phyloP scores from a whole-genome alignment of 2,888 invertebrate genomes.

The Apotomis capreana region DNA sequence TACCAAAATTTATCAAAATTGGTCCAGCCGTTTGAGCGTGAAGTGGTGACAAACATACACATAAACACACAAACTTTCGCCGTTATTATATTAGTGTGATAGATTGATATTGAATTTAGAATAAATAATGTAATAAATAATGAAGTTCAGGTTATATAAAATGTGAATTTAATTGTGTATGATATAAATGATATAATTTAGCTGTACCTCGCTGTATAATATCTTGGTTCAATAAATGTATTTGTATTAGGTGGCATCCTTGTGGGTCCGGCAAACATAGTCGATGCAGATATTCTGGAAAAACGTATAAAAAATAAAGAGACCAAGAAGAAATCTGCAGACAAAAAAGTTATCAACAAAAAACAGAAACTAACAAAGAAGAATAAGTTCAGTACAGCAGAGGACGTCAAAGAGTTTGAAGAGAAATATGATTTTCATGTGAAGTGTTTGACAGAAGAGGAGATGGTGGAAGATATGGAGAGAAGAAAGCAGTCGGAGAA shows the following conservation, averaged over 20 bases:
- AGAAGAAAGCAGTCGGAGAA: constrained; percentile 28
- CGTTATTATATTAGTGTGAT: no score
- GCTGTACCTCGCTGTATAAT: no score
- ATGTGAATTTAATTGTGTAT: no score
- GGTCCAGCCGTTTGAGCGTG: no score
- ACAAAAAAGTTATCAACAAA: neutral
- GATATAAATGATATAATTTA: no score
- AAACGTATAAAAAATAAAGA: neutral
- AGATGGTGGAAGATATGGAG: constrained; percentile 36
- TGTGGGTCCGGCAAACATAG: neutral
- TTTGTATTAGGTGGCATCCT: neutral
- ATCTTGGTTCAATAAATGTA: neutral
- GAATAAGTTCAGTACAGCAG: constrained; percentile 14
- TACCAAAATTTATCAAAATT: no score
- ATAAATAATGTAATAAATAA: no score
- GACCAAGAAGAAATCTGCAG: neutral
- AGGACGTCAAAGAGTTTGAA: constrained; percentile 23
- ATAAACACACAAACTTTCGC: no score
- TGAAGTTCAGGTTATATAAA: no score
- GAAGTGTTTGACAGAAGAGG: constrained; percentile 17
- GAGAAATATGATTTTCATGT: constrained; percentile 30
- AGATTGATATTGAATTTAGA: no score
- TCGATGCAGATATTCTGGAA: no score
- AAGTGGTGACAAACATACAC: no score
- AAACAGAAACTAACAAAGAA: constrained; percentile 26